Base-by-base conservation (phyloP, 2,113 vertebrate species). In the Phoxinus phoxinus region DNA sequence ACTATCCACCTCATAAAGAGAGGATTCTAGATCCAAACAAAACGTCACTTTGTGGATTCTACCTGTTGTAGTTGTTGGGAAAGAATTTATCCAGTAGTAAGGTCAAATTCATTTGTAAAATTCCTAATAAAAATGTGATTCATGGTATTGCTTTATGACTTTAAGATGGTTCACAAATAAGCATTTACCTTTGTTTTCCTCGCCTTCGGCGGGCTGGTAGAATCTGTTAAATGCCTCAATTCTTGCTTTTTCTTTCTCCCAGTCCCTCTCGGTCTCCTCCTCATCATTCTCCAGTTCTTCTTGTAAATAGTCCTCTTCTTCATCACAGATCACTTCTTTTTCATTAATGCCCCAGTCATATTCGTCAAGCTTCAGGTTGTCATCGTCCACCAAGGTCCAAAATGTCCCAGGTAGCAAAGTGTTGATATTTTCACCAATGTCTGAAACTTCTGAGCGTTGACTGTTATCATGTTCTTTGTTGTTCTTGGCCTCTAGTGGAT, bases 141-240 rank as follows among this genome's bases (percentile, higher is more conserved):
- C 37, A 30, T 59, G 58, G 3, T 25, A 27, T 21, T 65, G 19
- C 23, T 67, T 44, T 53, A 41, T 10, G n/a, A 12, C 1, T 0
- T 48, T 13, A 32, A 67, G 17, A 53, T 71, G 25, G 44, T 69
- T n/a, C 6, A 53, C 53, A 61, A 73, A 27, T 67, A 25, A 71
- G 59, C n/a, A 88, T 93, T 88, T 81, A 94, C 94, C 91, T 63
- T 76, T 88, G 88, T 81, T 67, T 37, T 58, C 84, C 17, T 80
- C 72, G 13, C n/a, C 90, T 23, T 84, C 86, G 0, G 87, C 78
- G 6, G 85, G 67, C 46, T 92, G 87, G 17, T 94, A 93, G 85
- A 92, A 93, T 73, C 84, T 76, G n/a, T 92, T 87, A 88, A 94
- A 95, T 58, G 93, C 93, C 53, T 93, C 85, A 58, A 94, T 95